phyloP scores from a whole-genome alignment of 2,797 vertebrate genomes.

The Enteromius mattozi region DNA sequence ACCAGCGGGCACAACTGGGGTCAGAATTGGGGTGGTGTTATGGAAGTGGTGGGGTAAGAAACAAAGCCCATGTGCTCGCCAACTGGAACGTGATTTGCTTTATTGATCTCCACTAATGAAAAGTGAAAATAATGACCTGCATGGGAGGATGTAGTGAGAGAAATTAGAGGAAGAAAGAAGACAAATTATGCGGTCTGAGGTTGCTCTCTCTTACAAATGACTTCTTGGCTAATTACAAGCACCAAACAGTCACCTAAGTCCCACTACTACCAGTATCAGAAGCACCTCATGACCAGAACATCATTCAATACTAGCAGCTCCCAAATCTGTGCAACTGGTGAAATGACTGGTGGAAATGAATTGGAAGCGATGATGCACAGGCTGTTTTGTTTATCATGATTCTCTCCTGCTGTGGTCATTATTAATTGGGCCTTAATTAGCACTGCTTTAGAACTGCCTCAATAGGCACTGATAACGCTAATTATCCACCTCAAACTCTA shows the following conservation, averaged over 20 bases:
- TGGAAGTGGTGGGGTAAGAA: background rate
- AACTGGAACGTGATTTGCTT: constrained; percentile 70
- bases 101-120: constrained; percentile 80
- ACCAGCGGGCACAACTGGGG: background rate
- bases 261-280: constrained; percentile 42
- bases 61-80: constrained; percentile 49
- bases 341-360: constrained; percentile 37
- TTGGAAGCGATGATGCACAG: constrained; percentile 9
- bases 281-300: constrained; percentile 14
- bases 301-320: background rate
- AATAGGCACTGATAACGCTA: constrained; percentile 40
- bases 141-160: constrained; percentile 63
- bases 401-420: constrained; percentile 46
- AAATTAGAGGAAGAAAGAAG: background rate
- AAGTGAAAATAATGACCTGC: constrained; percentile 80
- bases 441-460: constrained; percentile 47
- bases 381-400: constrained; percentile 22
- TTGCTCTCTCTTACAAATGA: constrained; percentile 69
- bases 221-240: constrained; percentile 72
- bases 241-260: constrained; percentile 42
- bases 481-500: constrained; percentile 41
- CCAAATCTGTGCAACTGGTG: background rate
- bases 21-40: constrained; percentile 27
- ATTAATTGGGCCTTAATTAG: constrained; percentile 60
- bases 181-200: constrained; percentile 66